Evolutionary conservation across 2,113 vertebrate genomes (phyloP).

Genomic region (Climacteris rufus): DNA sequence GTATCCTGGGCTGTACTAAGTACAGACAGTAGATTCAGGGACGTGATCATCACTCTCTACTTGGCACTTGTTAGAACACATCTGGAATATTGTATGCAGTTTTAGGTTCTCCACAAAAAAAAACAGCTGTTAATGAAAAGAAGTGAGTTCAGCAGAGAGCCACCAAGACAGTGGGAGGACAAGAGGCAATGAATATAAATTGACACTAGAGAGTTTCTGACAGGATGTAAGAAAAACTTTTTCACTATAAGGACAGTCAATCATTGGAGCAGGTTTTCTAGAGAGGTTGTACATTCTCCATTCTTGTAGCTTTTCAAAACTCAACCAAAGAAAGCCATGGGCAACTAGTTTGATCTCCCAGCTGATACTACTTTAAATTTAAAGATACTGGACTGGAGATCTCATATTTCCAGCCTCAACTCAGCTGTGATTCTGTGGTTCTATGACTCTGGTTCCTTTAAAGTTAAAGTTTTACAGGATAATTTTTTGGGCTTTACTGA

Average conservation of each 20-base stretch:
- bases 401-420: neutral
- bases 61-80: neutral
- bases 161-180: neutral
- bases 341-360: neutral
- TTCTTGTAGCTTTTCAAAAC: neutral
- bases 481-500: neutral
- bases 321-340: neutral
- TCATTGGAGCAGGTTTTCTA: neutral
- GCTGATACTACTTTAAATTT: neutral
- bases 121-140: neutral
- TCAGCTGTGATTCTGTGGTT: neutral
- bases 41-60: neutral
- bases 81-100: neutral
- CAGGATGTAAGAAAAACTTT: neutral
- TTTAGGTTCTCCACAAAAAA: neutral
- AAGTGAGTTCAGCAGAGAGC: neutral
- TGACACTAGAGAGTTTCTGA: neutral
- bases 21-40: neutral
- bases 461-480: neutral
- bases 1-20: neutral
- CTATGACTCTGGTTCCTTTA: neutral
- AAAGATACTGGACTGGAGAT: neutral
- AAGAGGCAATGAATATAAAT: neutral
- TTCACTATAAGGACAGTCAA: neutral
- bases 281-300: neutral